Evolutionary conservation across 2,888 invertebrate species (phyloP).

Genomic region (Diarsia dahlii): DNA sequence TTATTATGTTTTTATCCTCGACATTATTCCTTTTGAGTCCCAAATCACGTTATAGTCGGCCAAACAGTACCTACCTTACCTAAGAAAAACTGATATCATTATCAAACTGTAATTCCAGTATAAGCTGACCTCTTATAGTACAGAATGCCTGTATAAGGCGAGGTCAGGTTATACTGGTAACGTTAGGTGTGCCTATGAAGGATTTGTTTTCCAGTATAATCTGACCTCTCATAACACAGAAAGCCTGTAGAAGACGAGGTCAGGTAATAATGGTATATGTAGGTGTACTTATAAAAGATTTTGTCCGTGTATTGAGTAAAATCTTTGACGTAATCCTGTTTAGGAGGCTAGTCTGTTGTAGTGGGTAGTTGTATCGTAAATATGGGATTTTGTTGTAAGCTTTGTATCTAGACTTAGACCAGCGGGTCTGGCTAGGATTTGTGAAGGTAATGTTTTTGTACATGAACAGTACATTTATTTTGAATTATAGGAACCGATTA

Average conservation of each 20-base stretch:
- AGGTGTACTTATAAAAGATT: constrained; percentile 7
- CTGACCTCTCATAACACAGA: background rate
- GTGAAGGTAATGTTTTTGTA: no score
- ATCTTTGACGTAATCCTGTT: constrained; percentile 32
- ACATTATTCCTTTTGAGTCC: constrained; percentile 34
- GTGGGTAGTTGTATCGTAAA: constrained; percentile 7
- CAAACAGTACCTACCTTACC: background rate
- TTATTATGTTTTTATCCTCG: constrained; percentile 23
- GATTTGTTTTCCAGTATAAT: background rate
- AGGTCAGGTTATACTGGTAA: background rate
- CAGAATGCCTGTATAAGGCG: fast-evolving
- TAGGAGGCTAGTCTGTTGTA: background rate
- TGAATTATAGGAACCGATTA: no score
- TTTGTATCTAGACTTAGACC: constrained; percentile 2
- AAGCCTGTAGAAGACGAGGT: background rate
- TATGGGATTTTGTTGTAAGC: background rate
- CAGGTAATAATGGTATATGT: background rate
- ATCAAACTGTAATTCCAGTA: background rate
- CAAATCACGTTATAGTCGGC: constrained; percentile 10
- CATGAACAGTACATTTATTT: no score
- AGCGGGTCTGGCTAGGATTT: no score
- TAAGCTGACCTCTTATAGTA: background rate
- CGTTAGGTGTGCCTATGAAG: no score
- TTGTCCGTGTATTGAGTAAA: constrained; percentile 15
- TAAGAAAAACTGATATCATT: background rate